phyloP scores from a whole-genome alignment of 1,140 invertebrate genomes.

The Mercenaria mercenaria region DNA sequence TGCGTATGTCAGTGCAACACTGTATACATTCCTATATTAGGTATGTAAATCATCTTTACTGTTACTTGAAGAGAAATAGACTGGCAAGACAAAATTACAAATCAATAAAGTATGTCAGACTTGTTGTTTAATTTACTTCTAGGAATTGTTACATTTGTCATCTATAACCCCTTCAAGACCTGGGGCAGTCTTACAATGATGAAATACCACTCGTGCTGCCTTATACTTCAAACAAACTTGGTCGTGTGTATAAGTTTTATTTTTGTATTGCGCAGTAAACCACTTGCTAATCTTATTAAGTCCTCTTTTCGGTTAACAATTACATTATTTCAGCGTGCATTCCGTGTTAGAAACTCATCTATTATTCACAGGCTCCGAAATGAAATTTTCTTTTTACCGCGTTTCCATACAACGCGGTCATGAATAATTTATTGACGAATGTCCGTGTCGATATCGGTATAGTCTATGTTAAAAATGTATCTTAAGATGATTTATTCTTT shows the following conservation, averaged over 20 bases:
- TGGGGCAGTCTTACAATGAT: neutral
- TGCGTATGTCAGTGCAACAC: too few relatives aligned
- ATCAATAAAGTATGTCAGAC: too few relatives aligned
- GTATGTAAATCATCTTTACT: too few relatives aligned
- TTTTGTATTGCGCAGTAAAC: conserved; percentile 13
- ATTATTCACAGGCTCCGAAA: conserved; percentile 22
- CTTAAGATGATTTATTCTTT: neutral
- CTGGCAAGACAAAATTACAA: too few relatives aligned
- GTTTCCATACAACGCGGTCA: conserved; percentile 20
- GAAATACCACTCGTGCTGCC: neutral
- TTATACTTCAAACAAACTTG: neutral
- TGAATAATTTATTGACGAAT: conserved; percentile 42
- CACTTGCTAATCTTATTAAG: neutral
- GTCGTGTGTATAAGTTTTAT: neutral
- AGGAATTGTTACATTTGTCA: neutral
- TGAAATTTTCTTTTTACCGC: conserved; percentile 37
- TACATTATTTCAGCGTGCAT: conserved; percentile 35
- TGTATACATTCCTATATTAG: too few relatives aligned
- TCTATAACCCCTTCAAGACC: neutral
- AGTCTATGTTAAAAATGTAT: neutral
- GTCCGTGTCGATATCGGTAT: conserved; percentile 14
- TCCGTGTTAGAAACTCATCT: conserved; percentile 14
- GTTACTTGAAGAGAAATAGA: too few relatives aligned
- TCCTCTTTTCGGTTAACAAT: neutral
- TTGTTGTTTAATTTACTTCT: neutral